A percentile compares a stretch with the other conserved stretches of the same genome.
These are phyloP conservation scores for Oncorhynchus gorbuscha DNA, from an alignment of 2,113 vertebrate genomes.

Conservation along the genomic window DNA sequence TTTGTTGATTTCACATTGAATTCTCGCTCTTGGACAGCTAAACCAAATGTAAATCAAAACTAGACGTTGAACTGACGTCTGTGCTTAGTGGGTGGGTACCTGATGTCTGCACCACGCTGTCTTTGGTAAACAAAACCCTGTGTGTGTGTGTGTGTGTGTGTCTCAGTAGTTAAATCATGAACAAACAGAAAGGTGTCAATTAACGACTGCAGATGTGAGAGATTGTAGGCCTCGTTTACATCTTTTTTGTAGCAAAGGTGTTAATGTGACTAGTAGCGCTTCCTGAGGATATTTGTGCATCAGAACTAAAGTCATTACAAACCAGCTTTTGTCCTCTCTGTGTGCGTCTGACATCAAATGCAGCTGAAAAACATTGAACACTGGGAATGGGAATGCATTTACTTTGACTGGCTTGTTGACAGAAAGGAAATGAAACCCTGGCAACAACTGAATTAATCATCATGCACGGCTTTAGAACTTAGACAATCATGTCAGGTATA, in stretches of 20 bases:
- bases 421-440: background rate
- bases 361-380: background rate
- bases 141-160: too few relatives aligned
- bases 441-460: background rate
- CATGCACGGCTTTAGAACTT: background rate
- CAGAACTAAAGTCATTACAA: background rate
- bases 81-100: too few relatives aligned
- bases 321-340: background rate
- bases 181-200: too few relatives aligned
- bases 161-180: too few relatives aligned
- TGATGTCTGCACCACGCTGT: too few relatives aligned
- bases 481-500: background rate
- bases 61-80: too few relatives aligned
- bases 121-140: too few relatives aligned
- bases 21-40: too few relatives aligned
- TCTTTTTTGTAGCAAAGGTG: background rate
- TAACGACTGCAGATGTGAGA: background rate
- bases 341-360: background rate
- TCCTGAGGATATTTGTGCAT: background rate
- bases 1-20: too few relatives aligned
- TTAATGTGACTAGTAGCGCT: background rate
- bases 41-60: too few relatives aligned
- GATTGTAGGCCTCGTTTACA: background rate
- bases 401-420: background rate
- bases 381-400: background rate